These are phyloP conservation scores for Bombus haemorrhoidalis DNA, from an alignment of 1,140 invertebrate genomes.

Conservation along the genomic window DNA sequence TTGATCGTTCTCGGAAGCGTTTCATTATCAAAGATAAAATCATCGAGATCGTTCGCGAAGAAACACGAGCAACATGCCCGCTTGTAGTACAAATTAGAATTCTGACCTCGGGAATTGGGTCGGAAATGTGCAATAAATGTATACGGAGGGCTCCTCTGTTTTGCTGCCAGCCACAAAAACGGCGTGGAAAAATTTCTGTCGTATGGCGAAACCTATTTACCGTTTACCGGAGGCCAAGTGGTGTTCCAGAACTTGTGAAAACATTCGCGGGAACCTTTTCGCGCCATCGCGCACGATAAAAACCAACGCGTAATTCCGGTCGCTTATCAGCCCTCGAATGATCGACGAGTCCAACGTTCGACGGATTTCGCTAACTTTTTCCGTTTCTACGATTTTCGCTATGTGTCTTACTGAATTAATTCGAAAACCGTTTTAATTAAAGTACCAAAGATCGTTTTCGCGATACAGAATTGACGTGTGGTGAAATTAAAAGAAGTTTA, in stretches of 20 bases:
- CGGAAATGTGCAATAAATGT: slow-evolving; percentile 60
- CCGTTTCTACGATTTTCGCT: not conserved
- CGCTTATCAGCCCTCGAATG: not conserved
- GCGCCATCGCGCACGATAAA: not conserved
- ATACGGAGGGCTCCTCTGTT: slow-evolving; percentile 15
- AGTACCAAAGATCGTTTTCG: not conserved
- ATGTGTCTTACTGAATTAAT: not conserved
- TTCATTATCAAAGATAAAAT: slow-evolving; percentile 37
- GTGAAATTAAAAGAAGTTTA: not conserved
- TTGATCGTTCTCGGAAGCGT: not conserved
- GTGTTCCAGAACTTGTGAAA: not conserved
- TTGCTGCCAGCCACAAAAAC: slow-evolving; percentile 26
- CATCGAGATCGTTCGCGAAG: not conserved
- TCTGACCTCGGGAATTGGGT: slow-evolving; percentile 50
- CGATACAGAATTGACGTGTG: not conserved
- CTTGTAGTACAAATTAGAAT: slow-evolving; percentile 38
- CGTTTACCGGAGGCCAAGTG: not conserved
- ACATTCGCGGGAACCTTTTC: not conserved
- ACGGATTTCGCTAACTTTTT: not conserved
- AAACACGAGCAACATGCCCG: not conserved
- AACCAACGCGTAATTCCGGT: not conserved
- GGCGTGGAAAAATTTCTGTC: slow-evolving; percentile 34
- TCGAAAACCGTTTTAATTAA: not conserved
- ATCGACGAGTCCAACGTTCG: not conserved
- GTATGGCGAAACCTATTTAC: not conserved